These are phyloP conservation scores for Turritopsis rubra DNA, from an alignment of 30 jellyfish, hydroid and myxozoan species.

Conservation along the genomic window DNA sequence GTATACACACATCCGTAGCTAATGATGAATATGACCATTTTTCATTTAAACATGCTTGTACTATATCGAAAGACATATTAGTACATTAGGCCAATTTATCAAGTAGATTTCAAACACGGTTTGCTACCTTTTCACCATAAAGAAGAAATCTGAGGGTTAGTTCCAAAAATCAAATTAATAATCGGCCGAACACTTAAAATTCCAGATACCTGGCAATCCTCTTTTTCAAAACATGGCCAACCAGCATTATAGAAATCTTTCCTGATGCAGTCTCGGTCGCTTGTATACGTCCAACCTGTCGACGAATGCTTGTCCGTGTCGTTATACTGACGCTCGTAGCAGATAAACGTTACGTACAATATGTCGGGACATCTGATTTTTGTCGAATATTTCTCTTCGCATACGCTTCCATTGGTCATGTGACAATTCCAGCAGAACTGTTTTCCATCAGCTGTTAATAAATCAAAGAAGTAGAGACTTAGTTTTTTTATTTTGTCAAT, in stretches of 20 bases:
- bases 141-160: no score
- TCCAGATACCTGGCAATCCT: not conserved
- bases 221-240: not conserved
- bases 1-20: no score
- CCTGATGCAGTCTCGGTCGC: not conserved
- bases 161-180: no score
- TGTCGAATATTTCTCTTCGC: not conserved
- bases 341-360: not conserved
- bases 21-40: no score
- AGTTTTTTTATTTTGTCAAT: no score
- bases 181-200: no score
- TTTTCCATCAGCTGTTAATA: not conserved
- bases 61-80: no score
- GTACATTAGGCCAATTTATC: no score
- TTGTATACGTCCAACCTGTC: not conserved
- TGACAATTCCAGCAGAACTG: not conserved
- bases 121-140: no score
- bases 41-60: no score
- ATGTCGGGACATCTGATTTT: not conserved
- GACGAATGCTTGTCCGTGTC: not conserved
- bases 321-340: not conserved
- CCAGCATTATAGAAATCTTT: conserved; percentile 3
- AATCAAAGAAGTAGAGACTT: no score
- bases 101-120: no score
- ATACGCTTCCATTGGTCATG: not conserved